Conservation (phyloP, 2,113 vertebrate genomes). For the Pontoporia blainvillei region DNA sequence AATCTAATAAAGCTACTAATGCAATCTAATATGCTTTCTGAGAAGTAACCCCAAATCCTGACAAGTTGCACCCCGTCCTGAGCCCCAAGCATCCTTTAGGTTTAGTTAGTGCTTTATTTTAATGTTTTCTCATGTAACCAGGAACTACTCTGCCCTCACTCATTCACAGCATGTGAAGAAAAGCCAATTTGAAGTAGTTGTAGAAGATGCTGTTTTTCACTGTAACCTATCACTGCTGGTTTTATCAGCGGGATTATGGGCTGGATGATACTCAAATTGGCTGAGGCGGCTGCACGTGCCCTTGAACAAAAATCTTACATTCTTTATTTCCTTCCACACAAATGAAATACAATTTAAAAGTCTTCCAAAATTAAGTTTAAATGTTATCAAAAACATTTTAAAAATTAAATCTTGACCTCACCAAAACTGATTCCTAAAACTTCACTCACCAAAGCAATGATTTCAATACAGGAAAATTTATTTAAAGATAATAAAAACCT, state of each 20-base stretch:
- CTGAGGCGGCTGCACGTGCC: not conserved
- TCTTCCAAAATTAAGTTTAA: not conserved
- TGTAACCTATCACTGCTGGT: not conserved
- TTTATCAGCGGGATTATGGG: not conserved
- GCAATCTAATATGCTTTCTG: not conserved
- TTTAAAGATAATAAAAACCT: conserved; percentile 14
- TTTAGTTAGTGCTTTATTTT: not conserved
- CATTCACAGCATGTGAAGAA: not conserved
- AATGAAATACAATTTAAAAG: not conserved
- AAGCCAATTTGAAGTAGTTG: not conserved
- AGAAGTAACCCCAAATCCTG: not conserved
- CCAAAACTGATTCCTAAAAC: not conserved
- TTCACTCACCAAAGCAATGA: not conserved
- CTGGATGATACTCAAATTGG: not conserved
- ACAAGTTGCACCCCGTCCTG: not conserved
- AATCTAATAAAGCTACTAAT: too few relatives aligned
- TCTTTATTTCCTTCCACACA: not conserved
- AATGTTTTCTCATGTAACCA: not conserved
- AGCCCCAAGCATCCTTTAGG: not conserved
- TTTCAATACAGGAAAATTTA: conserved; percentile 5
- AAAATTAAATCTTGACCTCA: conserved; percentile 9
- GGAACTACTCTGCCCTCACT: not conserved
- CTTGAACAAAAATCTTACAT: not conserved
- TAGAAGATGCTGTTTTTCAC: not conserved
- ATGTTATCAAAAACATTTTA: not conserved